phyloP scores from a whole-genome alignment of 2,797 vertebrate species.

The Adrianichthys oophorus region DNA sequence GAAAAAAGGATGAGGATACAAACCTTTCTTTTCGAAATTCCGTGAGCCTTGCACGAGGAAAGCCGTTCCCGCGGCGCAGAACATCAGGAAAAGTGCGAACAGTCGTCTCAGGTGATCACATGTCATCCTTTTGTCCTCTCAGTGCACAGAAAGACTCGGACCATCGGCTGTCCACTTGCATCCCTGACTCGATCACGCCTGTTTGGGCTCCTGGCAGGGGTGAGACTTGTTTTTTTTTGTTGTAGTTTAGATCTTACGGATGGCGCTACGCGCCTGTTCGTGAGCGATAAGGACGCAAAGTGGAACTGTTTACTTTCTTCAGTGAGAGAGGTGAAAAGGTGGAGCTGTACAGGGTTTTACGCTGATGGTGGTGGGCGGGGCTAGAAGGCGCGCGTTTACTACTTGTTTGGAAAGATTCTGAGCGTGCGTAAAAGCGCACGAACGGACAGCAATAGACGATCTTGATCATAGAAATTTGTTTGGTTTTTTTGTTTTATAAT shows the following conservation, averaged over 20 bases:
- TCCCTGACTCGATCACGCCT: conserved; percentile 36
- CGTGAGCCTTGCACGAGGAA: conserved; percentile 23
- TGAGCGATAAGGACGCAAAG: conserved; percentile 65
- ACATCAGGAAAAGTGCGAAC: conserved; percentile 38
- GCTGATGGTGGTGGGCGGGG: conserved; percentile 17
- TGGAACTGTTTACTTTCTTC: conserved; percentile 71
- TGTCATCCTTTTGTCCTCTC: conserved; percentile 67
- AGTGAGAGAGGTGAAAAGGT: conserved; percentile 21
- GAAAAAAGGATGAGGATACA: background rate
- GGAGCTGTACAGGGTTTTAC: conserved; percentile 33
- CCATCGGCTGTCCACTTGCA: conserved; percentile 41
- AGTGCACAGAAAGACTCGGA: conserved; percentile 29
- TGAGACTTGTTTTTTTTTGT: conserved; percentile 42
- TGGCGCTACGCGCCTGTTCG: conserved; percentile 52
- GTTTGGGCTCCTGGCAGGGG: conserved; percentile 15
- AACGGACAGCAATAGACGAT: no score
- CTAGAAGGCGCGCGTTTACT: conserved; percentile 45
- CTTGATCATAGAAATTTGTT: no score
- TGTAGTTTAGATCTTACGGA: conserved; percentile 54
- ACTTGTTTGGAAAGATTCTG: background rate
- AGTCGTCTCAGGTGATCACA: conserved; percentile 42
- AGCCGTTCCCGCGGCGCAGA: conserved; percentile 27
- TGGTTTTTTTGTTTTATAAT: no score
- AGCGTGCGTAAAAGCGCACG: conserved; percentile 37
- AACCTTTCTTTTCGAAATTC: conserved; percentile 73